phyloP scores from a whole-genome alignment of 2,888 invertebrate genomes.

The Heliconius ethilla region DNA sequence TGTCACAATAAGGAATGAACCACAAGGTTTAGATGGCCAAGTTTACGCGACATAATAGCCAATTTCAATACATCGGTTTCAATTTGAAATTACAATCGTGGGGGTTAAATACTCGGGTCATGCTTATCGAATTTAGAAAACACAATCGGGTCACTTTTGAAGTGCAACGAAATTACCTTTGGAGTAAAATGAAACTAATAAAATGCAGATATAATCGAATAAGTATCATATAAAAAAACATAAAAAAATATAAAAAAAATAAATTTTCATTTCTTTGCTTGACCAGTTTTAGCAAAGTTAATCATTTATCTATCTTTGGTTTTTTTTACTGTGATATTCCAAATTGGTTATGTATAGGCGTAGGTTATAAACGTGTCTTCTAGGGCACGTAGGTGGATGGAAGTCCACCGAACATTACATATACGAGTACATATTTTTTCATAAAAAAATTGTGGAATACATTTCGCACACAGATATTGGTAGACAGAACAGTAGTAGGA shows the following conservation, averaged over 20 bases:
- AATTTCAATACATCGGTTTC: conserved; percentile 53
- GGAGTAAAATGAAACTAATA: not conserved
- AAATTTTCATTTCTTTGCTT: not conserved
- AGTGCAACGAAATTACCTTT: conserved; percentile 16
- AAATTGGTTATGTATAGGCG: too few species aligned
- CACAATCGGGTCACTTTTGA: conserved; percentile 33
- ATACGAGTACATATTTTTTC: not conserved
- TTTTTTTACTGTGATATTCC: not conserved
- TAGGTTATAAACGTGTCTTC: not conserved
- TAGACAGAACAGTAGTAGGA: too few species aligned
- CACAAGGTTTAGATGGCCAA: conserved; percentile 60
- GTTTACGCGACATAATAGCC: conserved; percentile 56
- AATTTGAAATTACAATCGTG: conserved; percentile 52
- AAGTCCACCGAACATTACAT: not conserved
- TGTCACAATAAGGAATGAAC: conserved; percentile 55
- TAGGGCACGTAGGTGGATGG: not conserved
- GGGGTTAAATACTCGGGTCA: conserved; percentile 55
- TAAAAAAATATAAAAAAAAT: too few species aligned
- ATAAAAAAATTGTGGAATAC: too few species aligned
- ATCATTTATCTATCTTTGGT: not conserved
- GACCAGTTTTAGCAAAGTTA: not conserved
- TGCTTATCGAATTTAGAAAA: conserved; percentile 32
- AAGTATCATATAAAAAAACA: not conserved
- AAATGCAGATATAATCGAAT: not conserved
- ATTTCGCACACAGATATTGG: too few species aligned